phyloP scores from a whole-genome alignment of 2,113 vertebrate species.

The Vidua chalybeata region DNA sequence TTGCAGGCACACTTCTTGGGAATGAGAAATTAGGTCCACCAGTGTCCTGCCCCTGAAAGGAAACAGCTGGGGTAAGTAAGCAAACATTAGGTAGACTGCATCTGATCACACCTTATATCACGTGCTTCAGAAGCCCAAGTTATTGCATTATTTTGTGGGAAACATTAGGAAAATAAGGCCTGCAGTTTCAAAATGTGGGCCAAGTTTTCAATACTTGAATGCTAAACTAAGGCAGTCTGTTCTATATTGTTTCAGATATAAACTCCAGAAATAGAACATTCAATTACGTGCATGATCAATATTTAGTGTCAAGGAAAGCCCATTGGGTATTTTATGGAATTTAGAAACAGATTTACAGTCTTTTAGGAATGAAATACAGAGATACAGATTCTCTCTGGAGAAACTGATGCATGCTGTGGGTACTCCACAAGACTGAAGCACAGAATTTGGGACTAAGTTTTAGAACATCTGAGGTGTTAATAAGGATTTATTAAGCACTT shows the following conservation, averaged over 20 bases:
- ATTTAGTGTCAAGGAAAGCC: background rate
- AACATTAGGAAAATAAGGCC: background rate
- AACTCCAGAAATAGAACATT: conserved; percentile 7
- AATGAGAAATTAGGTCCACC: background rate
- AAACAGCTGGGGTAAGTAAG: background rate
- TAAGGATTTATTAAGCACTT: background rate
- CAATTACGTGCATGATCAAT: background rate
- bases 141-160: background rate
- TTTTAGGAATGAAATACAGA: background rate
- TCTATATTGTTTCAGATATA: background rate
- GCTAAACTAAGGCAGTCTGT: background rate
- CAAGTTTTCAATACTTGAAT: background rate
- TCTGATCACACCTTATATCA: background rate
- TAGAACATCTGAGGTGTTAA: background rate
- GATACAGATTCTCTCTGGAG: background rate
- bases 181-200: background rate
- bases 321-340: background rate
- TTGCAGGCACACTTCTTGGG: background rate
- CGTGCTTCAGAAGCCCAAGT: background rate
- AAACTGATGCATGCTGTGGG: background rate
- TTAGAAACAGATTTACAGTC: background rate
- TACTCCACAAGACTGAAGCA: background rate
- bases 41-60: background rate
- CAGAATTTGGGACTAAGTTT: background rate
- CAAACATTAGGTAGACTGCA: background rate